phyloP scores from a whole-genome alignment of 2,888 invertebrate genomes.

The Ormyrus thymus region DNA sequence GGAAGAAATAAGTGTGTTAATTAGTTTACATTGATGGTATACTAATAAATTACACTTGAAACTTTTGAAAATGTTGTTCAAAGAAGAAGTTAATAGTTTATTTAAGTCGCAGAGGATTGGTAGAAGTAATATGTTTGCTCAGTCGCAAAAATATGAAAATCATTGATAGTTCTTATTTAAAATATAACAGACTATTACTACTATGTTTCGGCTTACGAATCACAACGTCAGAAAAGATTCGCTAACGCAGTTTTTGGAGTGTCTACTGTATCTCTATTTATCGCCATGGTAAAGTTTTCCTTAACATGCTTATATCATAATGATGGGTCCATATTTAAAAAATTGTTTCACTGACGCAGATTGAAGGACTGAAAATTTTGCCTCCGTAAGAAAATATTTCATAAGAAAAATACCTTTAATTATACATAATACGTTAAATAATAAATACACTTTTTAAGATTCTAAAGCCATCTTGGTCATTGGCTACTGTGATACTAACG shows the following conservation, averaged over 20 bases:
- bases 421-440: not conserved
- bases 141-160: not conserved
- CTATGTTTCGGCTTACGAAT: not conserved
- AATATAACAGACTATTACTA: not conserved
- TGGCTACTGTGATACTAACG: slow-evolving; percentile 2
- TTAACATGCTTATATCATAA: not conserved
- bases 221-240: not conserved
- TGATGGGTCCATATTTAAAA: not conserved
- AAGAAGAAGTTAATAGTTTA: too few relatives aligned
- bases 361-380: slow-evolving; percentile 31
- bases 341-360: not conserved
- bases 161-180: not conserved
- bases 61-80: too few relatives aligned
- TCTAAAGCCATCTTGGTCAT: slow-evolving; percentile 33
- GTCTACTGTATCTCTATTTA: not conserved
- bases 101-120: too few relatives aligned
- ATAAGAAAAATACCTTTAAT: not conserved
- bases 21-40: too few relatives aligned
- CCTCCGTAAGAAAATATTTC: slow-evolving; percentile 16
- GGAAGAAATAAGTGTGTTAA: too few relatives aligned
- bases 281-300: slow-evolving; percentile 16
- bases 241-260: not conserved
- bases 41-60: too few relatives aligned
- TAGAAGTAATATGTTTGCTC: too few relatives aligned
- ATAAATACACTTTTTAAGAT: slow-evolving; percentile 17